phyloP scores from a whole-genome alignment of 2,888 invertebrate species.

The Trissolcus japonicus region DNA sequence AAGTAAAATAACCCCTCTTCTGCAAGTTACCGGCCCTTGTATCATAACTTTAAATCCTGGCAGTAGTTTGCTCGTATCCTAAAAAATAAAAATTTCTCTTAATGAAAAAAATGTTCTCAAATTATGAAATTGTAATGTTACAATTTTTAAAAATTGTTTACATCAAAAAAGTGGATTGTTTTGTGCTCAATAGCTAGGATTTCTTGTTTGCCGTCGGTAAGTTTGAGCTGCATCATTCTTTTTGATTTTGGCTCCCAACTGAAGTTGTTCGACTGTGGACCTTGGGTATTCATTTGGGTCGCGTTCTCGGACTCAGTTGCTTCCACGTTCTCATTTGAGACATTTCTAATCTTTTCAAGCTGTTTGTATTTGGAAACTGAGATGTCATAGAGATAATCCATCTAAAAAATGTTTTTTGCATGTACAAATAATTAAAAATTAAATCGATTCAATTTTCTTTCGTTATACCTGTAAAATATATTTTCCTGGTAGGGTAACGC shows the following conservation, averaged over 20 bases:
- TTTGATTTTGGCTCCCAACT: slow-evolving; percentile 79
- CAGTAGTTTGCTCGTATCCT: slow-evolving; percentile 64
- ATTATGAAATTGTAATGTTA: neutral
- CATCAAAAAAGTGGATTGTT: slow-evolving; percentile 79
- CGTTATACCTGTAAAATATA: slow-evolving; percentile 80
- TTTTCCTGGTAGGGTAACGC: slow-evolving; percentile 77
- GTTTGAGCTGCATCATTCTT: slow-evolving; percentile 83
- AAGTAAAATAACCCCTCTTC: slow-evolving; percentile 83
- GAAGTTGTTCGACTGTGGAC: slow-evolving; percentile 73
- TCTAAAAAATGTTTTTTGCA: slow-evolving; percentile 62
- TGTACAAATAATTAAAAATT: neutral
- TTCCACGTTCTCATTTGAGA: slow-evolving; percentile 77
- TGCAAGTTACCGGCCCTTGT: slow-evolving; percentile 83
- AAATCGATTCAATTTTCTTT: neutral
- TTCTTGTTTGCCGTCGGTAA: slow-evolving; percentile 86
- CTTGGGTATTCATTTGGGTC: slow-evolving; percentile 53
- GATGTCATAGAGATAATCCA: slow-evolving; percentile 76
- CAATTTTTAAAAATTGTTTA: slow-evolving; percentile 68
- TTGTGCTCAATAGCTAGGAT: slow-evolving; percentile 85
- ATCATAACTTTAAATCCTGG: slow-evolving; percentile 83
- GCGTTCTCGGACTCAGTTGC: slow-evolving; percentile 79
- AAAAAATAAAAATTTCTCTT: neutral
- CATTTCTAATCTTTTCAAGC: slow-evolving; percentile 76
- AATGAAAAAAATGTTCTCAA: no score
- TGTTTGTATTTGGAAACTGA: slow-evolving; percentile 71